Base-by-base conservation (phyloP, 2,888 invertebrate species). In the Elysia crispata region DNA sequence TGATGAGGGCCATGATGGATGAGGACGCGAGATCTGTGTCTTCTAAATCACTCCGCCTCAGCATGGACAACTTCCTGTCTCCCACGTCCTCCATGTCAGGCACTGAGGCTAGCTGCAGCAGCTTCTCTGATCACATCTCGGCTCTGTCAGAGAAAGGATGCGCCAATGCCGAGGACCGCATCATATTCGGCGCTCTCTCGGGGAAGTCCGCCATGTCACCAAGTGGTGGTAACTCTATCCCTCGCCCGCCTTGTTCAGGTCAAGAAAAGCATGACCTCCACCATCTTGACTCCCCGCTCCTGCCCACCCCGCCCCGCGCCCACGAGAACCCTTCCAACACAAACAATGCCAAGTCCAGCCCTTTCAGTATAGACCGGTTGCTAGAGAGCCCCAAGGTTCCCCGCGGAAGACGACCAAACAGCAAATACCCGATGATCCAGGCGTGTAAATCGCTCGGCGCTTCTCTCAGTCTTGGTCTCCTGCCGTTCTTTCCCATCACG, bases 401-500 rank as follows among this genome's bases (percentile, higher is more conserved):
- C 0, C 87, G 93, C 66, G 93, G 93, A 3, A 85, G 93, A 50
- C 89, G 93, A 72, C 93, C 93, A 3, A 93, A 93, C 85, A 92
- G 92, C 72, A 93, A 93, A 85, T 93, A 93, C 86, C 93, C 93
- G 1, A 87, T 93, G 23, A 92, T 93, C 75, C 92, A 93, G 87
- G 93, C 93, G 0, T 92, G 93, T 86, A 93, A 93, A 85, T 92
- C 92, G 80, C 88, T 93, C 82, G 91, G 91, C 8, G 41, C 41
- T 3, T 91, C 91, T 15, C 89, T 91, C 80, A 86, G 87, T 11
- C 81, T 88, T 0, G 88, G 90, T 15, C 91, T 89, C 86, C 84
- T 92, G 76, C 93, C 93, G 0, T 86, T 93, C 33, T 93, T 92
- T 81, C 93, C 93, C 25, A 91, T 93, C 75, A 93, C 93, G 11